Percentiles rank a stretch among this genome's conserved stretches.
Evolutionary conservation across 1,140 invertebrate species (phyloP).

Genomic region (Drosophila trapezifrons): DNA sequence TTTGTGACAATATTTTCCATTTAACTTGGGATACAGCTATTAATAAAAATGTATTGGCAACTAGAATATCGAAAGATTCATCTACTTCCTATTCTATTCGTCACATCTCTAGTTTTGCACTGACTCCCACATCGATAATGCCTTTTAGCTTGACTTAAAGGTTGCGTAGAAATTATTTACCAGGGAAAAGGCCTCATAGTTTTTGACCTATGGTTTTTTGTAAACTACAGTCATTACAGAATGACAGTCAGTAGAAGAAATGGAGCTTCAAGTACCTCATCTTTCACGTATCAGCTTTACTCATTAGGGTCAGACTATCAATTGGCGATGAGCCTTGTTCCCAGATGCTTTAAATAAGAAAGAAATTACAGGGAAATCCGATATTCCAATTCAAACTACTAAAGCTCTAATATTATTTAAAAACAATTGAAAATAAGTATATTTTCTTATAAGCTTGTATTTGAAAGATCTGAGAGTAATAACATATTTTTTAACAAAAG

Average conservation of each 20-base stretch:
- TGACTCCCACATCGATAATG: slow-evolving; percentile 40
- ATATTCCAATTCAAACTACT: background rate
- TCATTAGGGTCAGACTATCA: slow-evolving; percentile 63
- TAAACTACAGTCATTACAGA: too few relatives aligned
- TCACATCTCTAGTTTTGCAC: slow-evolving; percentile 1
- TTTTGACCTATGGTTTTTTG: slow-evolving; percentile 40
- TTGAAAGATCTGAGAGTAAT: background rate
- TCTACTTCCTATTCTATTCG: background rate
- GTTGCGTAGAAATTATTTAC: slow-evolving; percentile 19
- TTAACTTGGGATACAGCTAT: background rate
- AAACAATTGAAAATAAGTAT: background rate
- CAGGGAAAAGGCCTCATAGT: slow-evolving; percentile 43
- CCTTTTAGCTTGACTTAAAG: slow-evolving; percentile 29
- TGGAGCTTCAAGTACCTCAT: background rate
- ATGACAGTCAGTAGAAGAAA: background rate
- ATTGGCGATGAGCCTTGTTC: slow-evolving; percentile 14
- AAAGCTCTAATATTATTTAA: too few relatives aligned
- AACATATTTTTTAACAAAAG: too few relatives aligned
- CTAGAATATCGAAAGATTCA: background rate
- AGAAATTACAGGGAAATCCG: background rate
- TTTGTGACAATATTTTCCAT: background rate
- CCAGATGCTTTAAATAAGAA: slow-evolving; percentile 1
- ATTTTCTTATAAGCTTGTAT: background rate
- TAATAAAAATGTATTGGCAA: background rate
- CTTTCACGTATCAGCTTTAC: slow-evolving; percentile 8